Evolutionary conservation across 2,113 vertebrate genomes (phyloP).

Genomic region (Mustela nigripes): DNA sequence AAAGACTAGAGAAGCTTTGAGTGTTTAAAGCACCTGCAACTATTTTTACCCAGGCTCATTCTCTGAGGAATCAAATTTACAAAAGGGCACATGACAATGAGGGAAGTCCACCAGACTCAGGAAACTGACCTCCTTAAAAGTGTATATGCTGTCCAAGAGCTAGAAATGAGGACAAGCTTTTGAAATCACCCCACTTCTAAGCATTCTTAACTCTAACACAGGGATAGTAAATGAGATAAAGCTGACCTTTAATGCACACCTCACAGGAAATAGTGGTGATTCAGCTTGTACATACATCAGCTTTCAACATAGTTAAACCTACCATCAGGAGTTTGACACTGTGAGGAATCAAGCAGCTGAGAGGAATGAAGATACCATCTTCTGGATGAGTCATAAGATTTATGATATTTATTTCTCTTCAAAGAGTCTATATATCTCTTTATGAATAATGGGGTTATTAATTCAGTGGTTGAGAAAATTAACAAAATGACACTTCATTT

Average conservation of each 20-base stretch:
- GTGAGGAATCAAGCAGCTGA: not conserved
- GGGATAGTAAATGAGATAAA: not conserved
- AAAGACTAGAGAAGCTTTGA: not conserved
- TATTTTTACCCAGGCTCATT: not conserved
- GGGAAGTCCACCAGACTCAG: not conserved
- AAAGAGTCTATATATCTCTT: not conserved
- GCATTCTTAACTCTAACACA: slow-evolving; percentile 1
- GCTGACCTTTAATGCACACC: slow-evolving; percentile 4
- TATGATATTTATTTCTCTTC: slow-evolving; percentile 12
- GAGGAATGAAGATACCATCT: too few relatives aligned
- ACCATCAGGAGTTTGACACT: not conserved
- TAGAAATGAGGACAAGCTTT: not conserved
- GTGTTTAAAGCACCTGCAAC: not conserved
- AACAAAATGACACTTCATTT: slow-evolving; percentile 8
- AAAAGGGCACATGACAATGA: not conserved
- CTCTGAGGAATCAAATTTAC: not conserved
- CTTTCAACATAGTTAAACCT: not conserved
- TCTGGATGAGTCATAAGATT: slow-evolving; percentile 28
- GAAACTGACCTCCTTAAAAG: slow-evolving; percentile 6
- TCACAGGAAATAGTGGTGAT: slow-evolving; percentile 58
- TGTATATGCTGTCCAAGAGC: not conserved
- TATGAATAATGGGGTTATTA: slow-evolving; percentile 36
- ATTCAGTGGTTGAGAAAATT: slow-evolving; percentile 42
- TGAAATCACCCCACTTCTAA: not conserved
- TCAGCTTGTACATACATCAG: not conserved